These are phyloP conservation scores for Pseudolaguvia tuberculata DNA, from an alignment of 2,113 vertebrate genomes.

Conservation along the genomic window DNA sequence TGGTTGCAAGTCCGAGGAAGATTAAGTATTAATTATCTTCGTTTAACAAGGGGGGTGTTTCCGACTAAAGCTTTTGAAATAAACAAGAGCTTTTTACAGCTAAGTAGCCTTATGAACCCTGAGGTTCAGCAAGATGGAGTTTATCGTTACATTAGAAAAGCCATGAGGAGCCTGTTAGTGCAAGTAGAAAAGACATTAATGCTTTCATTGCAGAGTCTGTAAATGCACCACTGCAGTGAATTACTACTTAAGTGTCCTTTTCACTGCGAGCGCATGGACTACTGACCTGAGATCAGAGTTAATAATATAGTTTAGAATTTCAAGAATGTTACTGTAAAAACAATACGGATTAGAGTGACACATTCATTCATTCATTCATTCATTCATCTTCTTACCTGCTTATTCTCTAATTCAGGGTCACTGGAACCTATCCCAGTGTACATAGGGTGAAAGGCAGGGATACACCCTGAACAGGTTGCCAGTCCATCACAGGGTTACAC, in stretches of 20 bases:
- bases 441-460: too few species aligned
- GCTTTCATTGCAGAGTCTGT: constrained; percentile 15
- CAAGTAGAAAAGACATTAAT: constrained; percentile 9
- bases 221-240: background rate
- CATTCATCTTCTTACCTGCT: too few species aligned
- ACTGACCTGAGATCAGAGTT: background rate
- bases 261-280: background rate
- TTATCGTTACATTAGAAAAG: constrained; percentile 50
- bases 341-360: too few species aligned
- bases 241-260: background rate
- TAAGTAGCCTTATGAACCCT: constrained; percentile 34
- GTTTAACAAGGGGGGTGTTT: constrained; percentile 10
- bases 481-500: too few species aligned
- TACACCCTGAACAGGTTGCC: too few species aligned
- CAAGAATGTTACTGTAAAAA: background rate
- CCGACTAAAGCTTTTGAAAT: constrained; percentile 8
- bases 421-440: too few species aligned
- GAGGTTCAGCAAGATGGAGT: constrained; percentile 47
- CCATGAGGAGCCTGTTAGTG: constrained; percentile 5
- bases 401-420: too few species aligned
- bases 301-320: constrained; percentile 4
- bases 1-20: background rate
- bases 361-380: too few species aligned
- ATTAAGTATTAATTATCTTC: constrained; percentile 1
- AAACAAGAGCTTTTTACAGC: constrained; percentile 53